Evolutionary conservation across 2,113 vertebrate genomes (phyloP), one percentile per base, ranked within the genome.

Genomic region (Marmota flaviventris): DNA sequence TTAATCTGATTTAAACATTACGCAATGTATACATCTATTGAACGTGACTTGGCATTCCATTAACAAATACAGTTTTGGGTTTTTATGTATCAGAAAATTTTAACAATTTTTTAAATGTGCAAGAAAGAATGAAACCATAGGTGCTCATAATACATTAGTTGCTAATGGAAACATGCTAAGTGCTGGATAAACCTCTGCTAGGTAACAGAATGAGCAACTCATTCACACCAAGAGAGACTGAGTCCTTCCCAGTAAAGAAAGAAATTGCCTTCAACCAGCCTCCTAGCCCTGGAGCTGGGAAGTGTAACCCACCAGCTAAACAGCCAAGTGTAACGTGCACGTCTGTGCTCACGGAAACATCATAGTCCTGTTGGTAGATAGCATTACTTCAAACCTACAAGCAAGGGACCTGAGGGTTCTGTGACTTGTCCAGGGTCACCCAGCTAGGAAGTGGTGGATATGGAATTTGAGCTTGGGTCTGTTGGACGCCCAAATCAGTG

Each of bases 391-490:
- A 78, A 25, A 75, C 48, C 77, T 89, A 7, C 20, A 70, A 42
- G 20, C n/a, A 93, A 65, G 39, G 27, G 32, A 65, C n/a, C 39
- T 37, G 17, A 56, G 51, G 42, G 9, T 32, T 51, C 24, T 4
- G 4, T 27, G 42, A 81, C 34, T 56, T 69, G 27, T 63, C 61
- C 61, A 63, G 8, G 22, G 61, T 27, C 61, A 24, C 61, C 58
- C 22, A 3, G 24, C 61, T 32, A 56, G 65, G 34, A 63, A 92
- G 65, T 48, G 5, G 56, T 56, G 9, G 63, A 42, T 79, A 25
- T 42, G 27, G n/a, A 85, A 25, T 92, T 97, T 83, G 78, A 89
- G 17, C 22, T 95, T 34, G 10, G 37, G 4, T 92, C 84, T 81
- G 2, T 53, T 29, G 25, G 12, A 82, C n/a, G 76, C 67, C 37